Base-by-base conservation (phyloP, 2,888 invertebrate genomes). In the Drosophila percnosoma region DNA sequence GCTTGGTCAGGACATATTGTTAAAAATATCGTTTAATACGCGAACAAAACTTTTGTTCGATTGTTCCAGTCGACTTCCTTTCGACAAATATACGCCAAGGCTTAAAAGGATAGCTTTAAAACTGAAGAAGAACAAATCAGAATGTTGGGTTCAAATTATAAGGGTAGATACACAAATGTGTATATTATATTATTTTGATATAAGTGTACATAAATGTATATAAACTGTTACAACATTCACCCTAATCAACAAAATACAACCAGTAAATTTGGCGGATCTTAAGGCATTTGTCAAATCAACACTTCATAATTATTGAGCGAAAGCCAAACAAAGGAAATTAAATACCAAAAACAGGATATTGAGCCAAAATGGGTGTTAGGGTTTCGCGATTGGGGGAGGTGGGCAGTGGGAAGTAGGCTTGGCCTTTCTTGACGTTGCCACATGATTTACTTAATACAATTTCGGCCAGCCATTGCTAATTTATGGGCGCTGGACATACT, bases 391-490 rank as follows among this genome's bases (percentile, higher is more conserved):
- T 11, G 10, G 2, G 36, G 2, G 11, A n/a, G 27, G 29, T 15
- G 40, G 38, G n/a, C 5, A 15, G 27, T 52, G n/a, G 42, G 57
- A 6, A 21, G 58, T 59, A 38, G 58, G 33, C 52, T 40, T 59
- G 57, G 57, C 11, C 67, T 55, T 49, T 51, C 58, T 52, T 40
- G 69, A 58, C 69, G 61, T 65, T 77, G 69, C 73, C 82, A 75
- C 77, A 82, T 83, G 87, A 84, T 84, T 83, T 86, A 83, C 82
- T 78, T 73, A 80, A 83, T 83, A 82, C 82, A 83, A 86, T 86
- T 83, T 74, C 60, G 70, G 68, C 52, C 66, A 66, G 73, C 64
- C 72, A 82, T 75, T 80, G 76, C 80, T 87, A 79, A 84, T 84
- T 84, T 82, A 84, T 87, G 78, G 71, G 55, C 68, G 73, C 62